These are phyloP conservation scores for Scomber scombrus DNA, from an alignment of 2,113 vertebrate species.

Conservation along the genomic window DNA sequence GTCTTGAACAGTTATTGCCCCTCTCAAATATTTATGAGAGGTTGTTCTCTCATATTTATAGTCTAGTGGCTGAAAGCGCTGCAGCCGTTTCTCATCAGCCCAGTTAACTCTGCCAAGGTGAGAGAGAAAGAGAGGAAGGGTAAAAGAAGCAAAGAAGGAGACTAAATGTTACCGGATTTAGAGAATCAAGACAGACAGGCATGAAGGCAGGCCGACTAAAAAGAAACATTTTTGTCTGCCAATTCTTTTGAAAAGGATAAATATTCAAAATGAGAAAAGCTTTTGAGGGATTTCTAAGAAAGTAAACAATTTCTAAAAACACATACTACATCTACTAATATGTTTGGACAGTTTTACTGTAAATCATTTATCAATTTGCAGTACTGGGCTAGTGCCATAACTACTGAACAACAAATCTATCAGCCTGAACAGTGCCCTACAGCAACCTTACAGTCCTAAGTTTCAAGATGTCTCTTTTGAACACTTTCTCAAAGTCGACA, in stretches of 20 bases:
- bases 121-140: conserved; percentile 1
- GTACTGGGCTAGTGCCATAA: background rate
- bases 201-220: background rate
- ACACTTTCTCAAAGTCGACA: background rate
- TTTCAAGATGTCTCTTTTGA: background rate
- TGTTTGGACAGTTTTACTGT: background rate
- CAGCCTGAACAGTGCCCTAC: background rate
- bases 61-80: conserved; percentile 14
- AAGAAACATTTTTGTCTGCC: background rate
- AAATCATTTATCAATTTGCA: background rate
- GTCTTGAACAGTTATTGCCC: conserved; percentile 34
- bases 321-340: background rate
- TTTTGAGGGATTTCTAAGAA: background rate
- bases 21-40: conserved; percentile 69
- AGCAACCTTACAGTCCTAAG: background rate
- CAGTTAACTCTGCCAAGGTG: conserved; percentile 27
- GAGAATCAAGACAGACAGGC: background rate
- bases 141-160: background rate
- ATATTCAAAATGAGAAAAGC: conserved; percentile 2
- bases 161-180: background rate
- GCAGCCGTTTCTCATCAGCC: conserved; percentile 38
- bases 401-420: conserved; percentile 7
- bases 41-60: conserved; percentile 59
- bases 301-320: conserved; percentile 22
- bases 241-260: background rate